phyloP scores from a whole-genome alignment of 2,797 vertebrate species.

The Thunnus albacares region DNA sequence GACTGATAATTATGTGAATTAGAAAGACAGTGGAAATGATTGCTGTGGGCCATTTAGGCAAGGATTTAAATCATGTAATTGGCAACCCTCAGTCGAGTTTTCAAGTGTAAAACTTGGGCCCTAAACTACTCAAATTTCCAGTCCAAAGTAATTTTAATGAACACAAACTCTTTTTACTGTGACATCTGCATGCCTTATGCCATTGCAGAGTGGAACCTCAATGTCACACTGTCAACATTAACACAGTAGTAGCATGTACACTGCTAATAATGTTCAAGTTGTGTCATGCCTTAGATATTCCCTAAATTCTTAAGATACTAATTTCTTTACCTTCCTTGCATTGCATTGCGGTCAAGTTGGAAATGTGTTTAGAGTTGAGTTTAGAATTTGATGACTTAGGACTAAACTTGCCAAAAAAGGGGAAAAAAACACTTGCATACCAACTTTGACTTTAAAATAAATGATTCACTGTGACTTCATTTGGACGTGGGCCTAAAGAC shows the following conservation, averaged over 20 bases:
- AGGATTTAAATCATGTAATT: conserved; percentile 6
- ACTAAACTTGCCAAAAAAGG: not conserved
- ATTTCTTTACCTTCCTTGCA: not conserved
- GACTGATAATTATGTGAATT: conserved; percentile 21
- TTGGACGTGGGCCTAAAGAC: conserved; percentile 39
- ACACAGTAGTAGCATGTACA: not conserved
- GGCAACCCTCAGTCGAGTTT: not conserved
- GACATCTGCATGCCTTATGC: not conserved
- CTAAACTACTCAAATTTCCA: conserved; percentile 1
- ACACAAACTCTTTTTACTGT: not conserved
- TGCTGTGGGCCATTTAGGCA: not conserved
- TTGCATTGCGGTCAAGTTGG: not conserved
- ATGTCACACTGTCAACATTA: not conserved
- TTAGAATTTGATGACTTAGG: conserved; percentile 23
- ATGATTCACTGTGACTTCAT: conserved; percentile 15
- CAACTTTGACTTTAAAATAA: conserved; percentile 1
- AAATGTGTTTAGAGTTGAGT: not conserved
- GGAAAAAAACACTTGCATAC: not conserved
- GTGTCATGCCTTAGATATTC: not conserved
- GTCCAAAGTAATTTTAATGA: conserved; percentile 5
- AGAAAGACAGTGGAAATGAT: conserved; percentile 6
- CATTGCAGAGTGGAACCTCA: not conserved
- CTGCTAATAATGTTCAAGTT: not conserved
- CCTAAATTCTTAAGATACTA: not conserved
- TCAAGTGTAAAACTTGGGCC: not conserved